These are phyloP conservation scores for Stegastes partitus DNA, from an alignment of 2,113 vertebrate genomes.

Conservation along the genomic window DNA sequence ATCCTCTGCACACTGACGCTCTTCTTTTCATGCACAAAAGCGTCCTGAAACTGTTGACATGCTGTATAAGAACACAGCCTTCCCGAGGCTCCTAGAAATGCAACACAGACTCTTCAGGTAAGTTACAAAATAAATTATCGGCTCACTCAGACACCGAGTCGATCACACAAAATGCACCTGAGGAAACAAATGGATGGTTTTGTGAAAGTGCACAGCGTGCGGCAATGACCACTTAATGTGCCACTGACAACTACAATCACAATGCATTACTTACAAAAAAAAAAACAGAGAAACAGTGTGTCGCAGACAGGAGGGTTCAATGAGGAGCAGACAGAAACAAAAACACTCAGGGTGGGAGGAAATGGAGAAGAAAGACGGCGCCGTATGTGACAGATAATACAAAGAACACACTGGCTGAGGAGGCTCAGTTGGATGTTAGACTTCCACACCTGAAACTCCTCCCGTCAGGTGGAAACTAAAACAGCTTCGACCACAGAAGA, in stretches of 20 bases:
- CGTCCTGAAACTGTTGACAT: too few species aligned
- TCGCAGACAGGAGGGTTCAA: not conserved
- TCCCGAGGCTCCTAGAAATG: not conserved
- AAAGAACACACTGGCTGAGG: not conserved
- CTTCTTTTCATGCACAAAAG: too few species aligned
- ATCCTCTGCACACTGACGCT: too few species aligned
- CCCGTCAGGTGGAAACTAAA: slow-evolving; percentile 6
- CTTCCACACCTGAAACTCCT: slow-evolving; percentile 6
- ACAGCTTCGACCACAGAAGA: not conserved
- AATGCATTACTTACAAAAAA: not conserved
- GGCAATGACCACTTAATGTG: slow-evolving; percentile 1
- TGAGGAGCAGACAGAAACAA: slow-evolving; percentile 2
- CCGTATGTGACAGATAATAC: slow-evolving; percentile 22
- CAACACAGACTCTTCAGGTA: not conserved
- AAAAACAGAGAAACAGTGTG: not conserved
- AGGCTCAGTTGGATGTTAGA: slow-evolving; percentile 15
- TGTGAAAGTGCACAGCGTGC: slow-evolving; percentile 22
- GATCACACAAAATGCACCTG: slow-evolving; percentile 9
- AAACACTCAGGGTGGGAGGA: slow-evolving; percentile 12
- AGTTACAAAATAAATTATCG: slow-evolving; percentile 3
- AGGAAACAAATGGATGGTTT: not conserved
- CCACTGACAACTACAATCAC: not conserved
- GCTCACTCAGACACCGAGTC: not conserved
- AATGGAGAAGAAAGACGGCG: slow-evolving; percentile 4
- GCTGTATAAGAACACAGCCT: too few species aligned